phyloP scores from a whole-genome alignment of 2,113 vertebrate genomes.

The Semnornis frantzii region DNA sequence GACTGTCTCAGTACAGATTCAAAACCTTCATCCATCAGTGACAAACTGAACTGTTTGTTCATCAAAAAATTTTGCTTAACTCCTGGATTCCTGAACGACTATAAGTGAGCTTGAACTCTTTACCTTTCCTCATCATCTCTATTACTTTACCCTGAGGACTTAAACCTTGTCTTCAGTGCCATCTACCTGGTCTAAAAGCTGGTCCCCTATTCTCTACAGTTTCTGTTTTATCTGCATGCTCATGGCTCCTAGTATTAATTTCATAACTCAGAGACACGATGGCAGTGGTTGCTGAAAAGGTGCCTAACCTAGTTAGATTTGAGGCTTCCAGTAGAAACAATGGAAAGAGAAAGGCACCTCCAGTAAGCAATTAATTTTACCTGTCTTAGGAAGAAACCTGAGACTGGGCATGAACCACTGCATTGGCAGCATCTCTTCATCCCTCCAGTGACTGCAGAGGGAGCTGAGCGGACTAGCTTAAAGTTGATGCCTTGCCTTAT shows the following conservation, averaged over 20 bases:
- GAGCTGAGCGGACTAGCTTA: not conserved
- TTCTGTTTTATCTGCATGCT: not conserved
- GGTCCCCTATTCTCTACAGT: not conserved
- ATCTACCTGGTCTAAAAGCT: not conserved
- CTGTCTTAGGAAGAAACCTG: not conserved
- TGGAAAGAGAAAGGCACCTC: not conserved
- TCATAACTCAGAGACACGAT: not conserved
- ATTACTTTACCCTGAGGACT: not conserved
- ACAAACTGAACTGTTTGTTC: constrained; percentile 48
- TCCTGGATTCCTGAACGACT: constrained; percentile 21
- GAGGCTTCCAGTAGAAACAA: not conserved
- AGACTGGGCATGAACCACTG: not conserved
- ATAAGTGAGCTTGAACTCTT: constrained; percentile 49
- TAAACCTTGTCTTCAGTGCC: not conserved
- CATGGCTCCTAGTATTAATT: not conserved
- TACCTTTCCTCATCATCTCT: constrained; percentile 33
- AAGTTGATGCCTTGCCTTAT: not conserved
- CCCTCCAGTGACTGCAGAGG: not conserved
- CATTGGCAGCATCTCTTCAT: not conserved
- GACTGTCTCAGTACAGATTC: constrained; percentile 37
- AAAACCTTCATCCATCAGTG: constrained; percentile 57
- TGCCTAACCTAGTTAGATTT: not conserved
- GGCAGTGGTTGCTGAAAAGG: not conserved
- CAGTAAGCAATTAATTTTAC: not conserved
- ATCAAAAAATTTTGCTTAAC: constrained; percentile 55